Base-by-base conservation (phyloP, 2,797 vertebrate genomes). In the Acanthopagrus latus region DNA sequence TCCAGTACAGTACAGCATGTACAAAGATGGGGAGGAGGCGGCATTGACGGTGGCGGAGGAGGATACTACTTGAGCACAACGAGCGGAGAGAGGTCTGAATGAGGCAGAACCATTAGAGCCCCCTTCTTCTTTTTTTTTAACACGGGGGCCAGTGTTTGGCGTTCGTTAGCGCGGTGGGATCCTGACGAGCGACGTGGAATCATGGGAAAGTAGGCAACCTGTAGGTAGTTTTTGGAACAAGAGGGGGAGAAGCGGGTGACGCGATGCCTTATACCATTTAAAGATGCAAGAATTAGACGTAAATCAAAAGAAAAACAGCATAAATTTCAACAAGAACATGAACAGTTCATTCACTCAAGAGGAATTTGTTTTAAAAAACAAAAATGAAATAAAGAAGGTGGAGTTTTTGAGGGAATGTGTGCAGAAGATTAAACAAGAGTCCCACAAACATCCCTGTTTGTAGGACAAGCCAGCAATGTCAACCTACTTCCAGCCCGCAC, bases 401-500 rank as follows among this genome's bases (percentile, higher is more conserved):
- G 7, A 10, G 46, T 46, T 54, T 7, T 75, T 21, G 13, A 3
- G 2, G 51, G 5, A 16, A 44, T 11, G 7, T 47, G 33, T 33
- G 33, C 7, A 8, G 8, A 33, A 33, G 33, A 33, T 33, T 33
- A 51, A 67, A 25, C n/a, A 70, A 70, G 60, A 86, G 62, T 89
- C 82, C 50, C 66, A 76, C 69, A 33, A 80, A 78, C 63, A 58
- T 67, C 25, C 41, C 78, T 68, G 78, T 78, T 89, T 90, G 68
- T 79, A 91, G 89, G 83, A 89, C 87, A 68, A 83, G 80, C 70
- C 86, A 59, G 83, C 83, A 84, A 78, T 86, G 91, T 88, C 89
- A 92, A 81, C 90, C 89, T 90, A 91, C 83, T 90, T 92, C 90
- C 88, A 86, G 81, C 10, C 7, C 47, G 76, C 84, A 81, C 77